Evolutionary conservation across 2,113 vertebrate species (phyloP), one percentile per base, ranked within the genome.

Genomic region (Psilopogon haemacephalus): DNA sequence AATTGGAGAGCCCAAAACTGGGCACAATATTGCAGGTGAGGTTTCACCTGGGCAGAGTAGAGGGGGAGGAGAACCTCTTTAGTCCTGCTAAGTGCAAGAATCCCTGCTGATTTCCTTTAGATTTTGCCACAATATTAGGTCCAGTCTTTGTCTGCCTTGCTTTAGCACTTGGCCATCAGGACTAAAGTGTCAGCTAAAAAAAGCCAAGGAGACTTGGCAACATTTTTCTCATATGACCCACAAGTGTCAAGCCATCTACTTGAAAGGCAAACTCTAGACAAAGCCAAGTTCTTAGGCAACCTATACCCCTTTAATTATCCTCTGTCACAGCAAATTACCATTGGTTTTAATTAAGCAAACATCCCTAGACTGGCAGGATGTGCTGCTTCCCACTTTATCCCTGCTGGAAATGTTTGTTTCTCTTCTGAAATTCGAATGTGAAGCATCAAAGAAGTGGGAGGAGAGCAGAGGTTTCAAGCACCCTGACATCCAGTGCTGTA

Each of bases 261-360:
- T 23, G 24, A 13, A 50, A 24, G 23, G 21, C 12, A 23, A 50
- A 23, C 48, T 50, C 24, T 24, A 50, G 48, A 24, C 48, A 50
- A 50, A 50, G 48, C 48, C 48, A 50, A 50, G 48, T 24, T 50
- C 48, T 50, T 50, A 50, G 23, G 48, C 28, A 70, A 56, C 54
- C 77, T 74, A 54, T 70, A 74, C 12, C 12, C 6, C 52, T 79
- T 83, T 88, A 89, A 92, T 94, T 94, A 74, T 84, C 78, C 79
- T 71, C 60, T 86, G 58, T 86, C 92, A 65, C 67, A 89, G 84
- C 9, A 74, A 87, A 64, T 92, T 80, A 56, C 58, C 82, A 54
- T 79, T 89, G 52, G 10, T 90, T 94, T 91, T 86, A 91, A 92
- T 94, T 92, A 91, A 80, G 60, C 33, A 88, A 55, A 73, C 0